phyloP scores from a whole-genome alignment of 2,797 vertebrate species.

The Spatula clypeata region DNA sequence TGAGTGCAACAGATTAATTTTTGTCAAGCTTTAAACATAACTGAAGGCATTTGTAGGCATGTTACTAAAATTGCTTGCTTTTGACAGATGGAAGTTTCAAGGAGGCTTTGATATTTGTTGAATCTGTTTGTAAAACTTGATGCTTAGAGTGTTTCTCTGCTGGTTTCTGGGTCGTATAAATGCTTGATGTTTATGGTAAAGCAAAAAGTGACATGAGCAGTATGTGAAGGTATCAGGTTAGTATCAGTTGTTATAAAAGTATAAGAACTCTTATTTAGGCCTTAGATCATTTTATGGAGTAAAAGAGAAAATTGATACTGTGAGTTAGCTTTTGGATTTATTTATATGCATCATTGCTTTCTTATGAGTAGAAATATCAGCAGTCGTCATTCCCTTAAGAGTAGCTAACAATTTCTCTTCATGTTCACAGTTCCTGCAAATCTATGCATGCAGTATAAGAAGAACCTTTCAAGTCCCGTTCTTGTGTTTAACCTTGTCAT shows the following conservation, averaged over 20 bases:
- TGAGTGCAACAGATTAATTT: not conserved
- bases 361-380: not conserved
- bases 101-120: not conserved
- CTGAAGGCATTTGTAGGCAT: not conserved
- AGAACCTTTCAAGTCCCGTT: not conserved
- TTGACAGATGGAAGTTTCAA: not conserved
- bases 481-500: not conserved
- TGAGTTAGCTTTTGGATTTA: not conserved
- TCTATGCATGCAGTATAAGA: not conserved
- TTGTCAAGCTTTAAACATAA: not conserved
- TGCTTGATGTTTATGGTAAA: not conserved
- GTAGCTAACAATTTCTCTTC: not conserved
- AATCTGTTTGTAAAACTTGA: not conserved
- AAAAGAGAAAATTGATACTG: not conserved
- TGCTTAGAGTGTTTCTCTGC: not conserved
- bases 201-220: not conserved
- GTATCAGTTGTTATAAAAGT: not conserved
- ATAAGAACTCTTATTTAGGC: not conserved
- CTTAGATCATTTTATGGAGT: not conserved
- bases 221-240: not conserved
- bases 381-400: fast-evolving
- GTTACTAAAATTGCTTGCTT: not conserved
- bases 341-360: not conserved
- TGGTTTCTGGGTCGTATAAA: not conserved
- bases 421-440: not conserved